A percentile compares a stretch with the other conserved stretches of the same genome.
These are phyloP conservation scores for Koerneria pararmatus DNA, from an alignment of 2,888 invertebrate genomes.

Conservation along the genomic window DNA sequence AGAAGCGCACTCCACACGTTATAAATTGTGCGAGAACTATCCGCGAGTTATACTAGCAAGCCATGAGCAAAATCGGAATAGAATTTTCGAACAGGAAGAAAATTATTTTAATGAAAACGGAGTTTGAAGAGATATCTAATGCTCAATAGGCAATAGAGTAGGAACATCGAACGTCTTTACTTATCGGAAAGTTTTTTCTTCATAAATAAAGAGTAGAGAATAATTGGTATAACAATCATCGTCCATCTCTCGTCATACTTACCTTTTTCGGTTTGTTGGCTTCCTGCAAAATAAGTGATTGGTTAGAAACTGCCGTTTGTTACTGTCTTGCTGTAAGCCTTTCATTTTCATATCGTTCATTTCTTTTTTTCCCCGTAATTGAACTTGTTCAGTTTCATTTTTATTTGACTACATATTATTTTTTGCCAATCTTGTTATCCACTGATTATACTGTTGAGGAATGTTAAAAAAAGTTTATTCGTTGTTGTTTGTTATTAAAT, in stretches of 20 bases:
- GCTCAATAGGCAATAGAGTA: background rate
- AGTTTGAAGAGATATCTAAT: background rate
- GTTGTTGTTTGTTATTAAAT: no score
- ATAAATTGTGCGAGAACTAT: no score
- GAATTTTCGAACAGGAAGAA: background rate
- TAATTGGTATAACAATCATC: background rate
- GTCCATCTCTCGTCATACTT: background rate
- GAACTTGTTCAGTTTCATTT: no score
- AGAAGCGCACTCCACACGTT: no score
- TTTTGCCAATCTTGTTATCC: no score
- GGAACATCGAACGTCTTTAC: slow-evolving; percentile 10
- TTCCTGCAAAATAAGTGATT: slow-evolving; percentile 11
- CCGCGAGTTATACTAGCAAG: no score
- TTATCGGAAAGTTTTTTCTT: slow-evolving; percentile 6
- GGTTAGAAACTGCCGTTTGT: background rate
- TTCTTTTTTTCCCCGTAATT: no score
- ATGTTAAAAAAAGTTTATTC: no score
- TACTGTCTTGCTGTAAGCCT: background rate
- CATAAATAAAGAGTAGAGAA: background rate
- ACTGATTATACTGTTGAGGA: no score
- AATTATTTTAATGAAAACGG: background rate
- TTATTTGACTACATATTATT: no score
- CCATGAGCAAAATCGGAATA: no score
- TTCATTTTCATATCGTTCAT: background rate
- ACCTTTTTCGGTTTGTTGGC: slow-evolving; percentile 22